A percentile compares a stretch with the other conserved stretches of the same genome.
These are phyloP conservation scores for Dermochelys coriacea DNA, from an alignment of 2,797 vertebrate genomes.

Conservation along the genomic window DNA sequence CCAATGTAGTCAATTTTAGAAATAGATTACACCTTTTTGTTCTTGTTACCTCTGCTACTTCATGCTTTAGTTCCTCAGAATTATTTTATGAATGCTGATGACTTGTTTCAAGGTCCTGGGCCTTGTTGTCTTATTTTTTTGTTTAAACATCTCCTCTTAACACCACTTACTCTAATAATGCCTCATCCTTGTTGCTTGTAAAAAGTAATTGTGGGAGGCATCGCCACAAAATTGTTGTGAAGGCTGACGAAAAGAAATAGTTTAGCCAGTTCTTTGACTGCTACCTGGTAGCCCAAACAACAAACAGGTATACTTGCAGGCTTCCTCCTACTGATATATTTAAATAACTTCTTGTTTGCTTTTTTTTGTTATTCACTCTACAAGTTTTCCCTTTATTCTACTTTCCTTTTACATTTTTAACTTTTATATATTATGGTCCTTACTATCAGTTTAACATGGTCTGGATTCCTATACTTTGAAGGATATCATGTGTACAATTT, in stretches of 20 bases:
- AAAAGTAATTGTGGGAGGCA: neutral
- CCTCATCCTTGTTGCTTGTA: neutral
- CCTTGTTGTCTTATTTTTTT: neutral
- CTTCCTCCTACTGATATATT: neutral
- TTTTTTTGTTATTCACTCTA: neutral
- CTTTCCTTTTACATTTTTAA: neutral
- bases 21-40: neutral
- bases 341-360: neutral
- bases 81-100: neutral
- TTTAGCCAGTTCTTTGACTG: neutral
- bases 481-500: neutral
- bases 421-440: neutral
- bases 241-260: neutral
- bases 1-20: accelerated
- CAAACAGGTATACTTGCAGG: neutral
- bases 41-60: neutral
- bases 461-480: neutral
- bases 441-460: neutral
- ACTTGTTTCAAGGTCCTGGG: neutral
- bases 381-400: neutral
- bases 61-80: neutral
- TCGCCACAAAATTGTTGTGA: neutral
- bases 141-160: neutral
- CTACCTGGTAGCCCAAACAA: neutral
- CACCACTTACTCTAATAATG: neutral